Evolutionary conservation across 2,888 invertebrate genomes (phyloP), one percentile per base, ranked within the genome.

Genomic region (Chloroclystis v-ata): DNA sequence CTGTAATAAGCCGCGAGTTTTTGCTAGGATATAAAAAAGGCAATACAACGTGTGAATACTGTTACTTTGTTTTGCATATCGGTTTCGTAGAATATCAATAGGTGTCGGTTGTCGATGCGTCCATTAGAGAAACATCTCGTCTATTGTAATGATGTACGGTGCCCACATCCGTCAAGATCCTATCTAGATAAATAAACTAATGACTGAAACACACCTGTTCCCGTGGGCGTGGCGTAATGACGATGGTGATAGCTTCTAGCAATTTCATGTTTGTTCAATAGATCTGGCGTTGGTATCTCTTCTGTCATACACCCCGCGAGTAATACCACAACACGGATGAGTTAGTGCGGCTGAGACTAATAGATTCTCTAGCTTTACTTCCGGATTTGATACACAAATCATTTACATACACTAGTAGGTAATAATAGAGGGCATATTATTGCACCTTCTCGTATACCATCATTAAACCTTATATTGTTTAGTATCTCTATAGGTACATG

Each of bases 51-150:
- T 75, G 78, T 77, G 72, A 78, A 82, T 82, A 83, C 82, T 75
- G 81, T 84, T 85, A 82, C 69, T 78, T 78, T 72, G 72, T 82
- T 82, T 79, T 78, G 74, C 70, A 72, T 82, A 82, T 83, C 78
- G 69, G 72, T 79, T 77, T 79, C 78, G 70, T 63, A 63, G 63
- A 60, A 67, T 67, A 74, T 75, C 72, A 75, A 75, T 75, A 75
- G 76, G 63, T 67, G 72, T 68, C 67, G 58, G 57, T 59, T 50
- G 62, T 66, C 71, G 65, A 66, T 69, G 69, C 62, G 76, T 78
- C 80, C 78, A 84, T 84, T 82, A 83, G 69, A 74, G 72, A 79
- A 78, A 80, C 76, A 78, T 67, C 69, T 65, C 72, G 72, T 66
- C 76, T 60, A 77, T 79, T 82, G 81, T 83, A 77, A 75, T 77